Percentiles rank a stretch among this genome's conserved stretches.
Conservation (phyloP, 2,888 invertebrate species). For the Masnerella sp. region DNA sequence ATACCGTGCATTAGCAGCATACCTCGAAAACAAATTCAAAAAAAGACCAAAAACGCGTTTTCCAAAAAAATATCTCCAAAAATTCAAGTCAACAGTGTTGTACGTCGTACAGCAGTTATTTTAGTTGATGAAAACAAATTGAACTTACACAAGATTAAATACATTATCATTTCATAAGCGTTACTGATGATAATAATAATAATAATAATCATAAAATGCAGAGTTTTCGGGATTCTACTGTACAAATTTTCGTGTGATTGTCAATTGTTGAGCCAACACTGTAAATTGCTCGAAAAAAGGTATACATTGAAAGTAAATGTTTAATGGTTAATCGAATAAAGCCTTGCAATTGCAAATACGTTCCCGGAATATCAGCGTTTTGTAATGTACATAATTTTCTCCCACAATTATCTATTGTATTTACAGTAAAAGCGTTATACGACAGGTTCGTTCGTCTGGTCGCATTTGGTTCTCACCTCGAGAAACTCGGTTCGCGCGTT, state of each 20-base stretch:
- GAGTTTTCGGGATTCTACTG: too few relatives aligned
- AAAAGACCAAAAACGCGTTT: slow-evolving; percentile 36
- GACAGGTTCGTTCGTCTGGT: background rate
- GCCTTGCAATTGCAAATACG: slow-evolving; percentile 61
- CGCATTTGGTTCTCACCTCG: slow-evolving; percentile 72
- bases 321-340: slow-evolving; percentile 28
- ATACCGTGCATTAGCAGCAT: slow-evolving; percentile 68
- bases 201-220: too few relatives aligned
- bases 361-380: slow-evolving; percentile 57
- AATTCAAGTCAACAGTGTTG: slow-evolving; percentile 34
- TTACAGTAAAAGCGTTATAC: slow-evolving; percentile 51
- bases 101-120: slow-evolving; percentile 3
- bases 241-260: too few relatives aligned
- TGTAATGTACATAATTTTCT: slow-evolving; percentile 42
- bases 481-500: slow-evolving; percentile 74
- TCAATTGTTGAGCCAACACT: slow-evolving; percentile 27
- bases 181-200: slow-evolving; percentile 11
- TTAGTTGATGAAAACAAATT: too few relatives aligned
- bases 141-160: background rate
- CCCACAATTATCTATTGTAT: slow-evolving; percentile 48
- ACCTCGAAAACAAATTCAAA: slow-evolving; percentile 60
- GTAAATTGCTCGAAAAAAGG: slow-evolving; percentile 20
- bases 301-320: slow-evolving; percentile 42
- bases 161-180: slow-evolving; percentile 7
- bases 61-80: slow-evolving; percentile 24